Conservation (phyloP, 2,113 vertebrate species). For the Pseudonaja textilis region DNA sequence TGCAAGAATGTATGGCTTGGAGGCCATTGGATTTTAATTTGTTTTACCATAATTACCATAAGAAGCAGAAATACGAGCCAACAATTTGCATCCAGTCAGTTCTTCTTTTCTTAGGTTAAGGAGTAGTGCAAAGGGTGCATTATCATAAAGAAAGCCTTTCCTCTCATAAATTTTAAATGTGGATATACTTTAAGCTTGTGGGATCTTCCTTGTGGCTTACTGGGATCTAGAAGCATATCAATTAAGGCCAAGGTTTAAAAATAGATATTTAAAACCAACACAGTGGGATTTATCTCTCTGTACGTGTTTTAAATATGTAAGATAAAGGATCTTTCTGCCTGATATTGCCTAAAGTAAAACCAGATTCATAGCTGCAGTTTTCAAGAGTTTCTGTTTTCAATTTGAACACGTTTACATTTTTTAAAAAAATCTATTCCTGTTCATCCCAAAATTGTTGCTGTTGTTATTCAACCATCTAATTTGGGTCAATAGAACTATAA, state of each 20-base stretch:
- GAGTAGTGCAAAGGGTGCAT: slow-evolving; percentile 22
- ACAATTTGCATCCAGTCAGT: accelerated
- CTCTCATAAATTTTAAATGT: accelerated
- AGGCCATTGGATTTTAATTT: slow-evolving; percentile 26
- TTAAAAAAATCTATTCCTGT: not conserved
- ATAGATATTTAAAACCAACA: not conserved
- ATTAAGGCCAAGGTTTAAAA: not conserved
- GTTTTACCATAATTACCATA: slow-evolving; percentile 38
- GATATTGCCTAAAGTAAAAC: not conserved
- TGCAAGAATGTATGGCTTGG: slow-evolving; percentile 52
- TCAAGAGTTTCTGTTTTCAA: not conserved
- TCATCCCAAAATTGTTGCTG: not conserved
- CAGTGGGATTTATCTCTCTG: not conserved
- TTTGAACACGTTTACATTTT: not conserved
- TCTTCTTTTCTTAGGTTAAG: slow-evolving; percentile 27
- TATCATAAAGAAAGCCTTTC: not conserved
- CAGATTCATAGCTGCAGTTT: not conserved
- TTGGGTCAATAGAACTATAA: not conserved
- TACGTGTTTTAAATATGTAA: not conserved
- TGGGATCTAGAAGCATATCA: not conserved
- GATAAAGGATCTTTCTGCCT: not conserved
- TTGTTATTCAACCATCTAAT: not conserved
- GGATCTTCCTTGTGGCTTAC: not conserved
- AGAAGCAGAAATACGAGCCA: slow-evolving; percentile 18
- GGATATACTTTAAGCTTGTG: not conserved